Percentiles rank a stretch among this genome's conserved stretches.
phyloP scores from a whole-genome alignment of 2,888 invertebrate genomes.

The Phlogophora meticulosa region DNA sequence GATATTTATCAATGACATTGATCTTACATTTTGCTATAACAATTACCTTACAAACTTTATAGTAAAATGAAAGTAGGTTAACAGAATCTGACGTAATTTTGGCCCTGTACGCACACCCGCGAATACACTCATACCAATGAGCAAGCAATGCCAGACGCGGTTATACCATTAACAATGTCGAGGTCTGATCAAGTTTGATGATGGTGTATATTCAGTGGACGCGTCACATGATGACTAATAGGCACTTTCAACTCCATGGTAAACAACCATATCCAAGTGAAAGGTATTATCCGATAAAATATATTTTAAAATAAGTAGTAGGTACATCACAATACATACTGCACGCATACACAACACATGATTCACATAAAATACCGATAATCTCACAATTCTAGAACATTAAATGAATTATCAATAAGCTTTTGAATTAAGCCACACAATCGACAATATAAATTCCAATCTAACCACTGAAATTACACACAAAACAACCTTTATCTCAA shows the following conservation, averaged over 20 bases:
- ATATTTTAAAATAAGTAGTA: conserved; percentile 29
- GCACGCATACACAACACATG: conserved; percentile 47
- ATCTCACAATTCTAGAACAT: conserved; percentile 36
- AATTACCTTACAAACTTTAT: conserved; percentile 67
- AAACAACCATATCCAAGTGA: conserved; percentile 44
- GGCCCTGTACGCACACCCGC: conserved; percentile 76
- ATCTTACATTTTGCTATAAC: conserved; percentile 62
- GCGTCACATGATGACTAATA: conserved; percentile 25
- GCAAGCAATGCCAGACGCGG: conserved; percentile 53
- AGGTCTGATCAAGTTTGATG: conserved; percentile 27
- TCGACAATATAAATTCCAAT: conserved; percentile 61
- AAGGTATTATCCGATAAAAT: conserved; percentile 50
- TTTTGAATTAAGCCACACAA: conserved; percentile 56
- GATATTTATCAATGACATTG: conserved; percentile 65
- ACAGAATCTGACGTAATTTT: conserved; percentile 75
- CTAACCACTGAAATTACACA: conserved; percentile 72
- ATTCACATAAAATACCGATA: conserved; percentile 40
- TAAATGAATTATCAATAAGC: conserved; percentile 41
- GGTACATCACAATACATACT: conserved; percentile 33
- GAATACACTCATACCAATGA: conserved; percentile 63
- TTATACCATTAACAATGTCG: conserved; percentile 35
- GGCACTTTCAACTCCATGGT: conserved; percentile 24
- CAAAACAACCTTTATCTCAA: conserved; percentile 75
- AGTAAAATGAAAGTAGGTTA: conserved; percentile 80
- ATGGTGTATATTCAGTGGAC: conserved; percentile 23